Conservation (phyloP, 2,797 vertebrate species). For the Todus mexicanus region DNA sequence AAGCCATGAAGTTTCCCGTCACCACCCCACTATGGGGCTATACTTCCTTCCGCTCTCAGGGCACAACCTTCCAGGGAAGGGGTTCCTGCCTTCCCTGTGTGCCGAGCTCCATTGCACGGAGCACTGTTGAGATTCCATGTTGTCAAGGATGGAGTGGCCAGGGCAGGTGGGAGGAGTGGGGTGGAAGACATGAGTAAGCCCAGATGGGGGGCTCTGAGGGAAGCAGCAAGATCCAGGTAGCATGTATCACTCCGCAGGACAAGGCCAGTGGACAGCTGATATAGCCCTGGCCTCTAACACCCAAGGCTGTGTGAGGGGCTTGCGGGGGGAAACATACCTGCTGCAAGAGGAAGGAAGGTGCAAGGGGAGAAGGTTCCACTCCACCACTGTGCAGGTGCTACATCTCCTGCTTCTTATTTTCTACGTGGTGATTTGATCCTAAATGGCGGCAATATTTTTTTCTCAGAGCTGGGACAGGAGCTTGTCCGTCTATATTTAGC, state of each 20-base stretch:
- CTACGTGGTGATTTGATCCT: not conserved
- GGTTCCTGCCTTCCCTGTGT: not conserved
- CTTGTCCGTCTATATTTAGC: not conserved
- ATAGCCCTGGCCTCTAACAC: rapidly evolving
- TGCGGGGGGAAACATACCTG: rapidly evolving
- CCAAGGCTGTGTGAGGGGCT: not conserved
- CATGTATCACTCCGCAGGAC: not conserved
- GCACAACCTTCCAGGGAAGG: not conserved
- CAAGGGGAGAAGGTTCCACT: not conserved
- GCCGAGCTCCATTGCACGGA: not conserved
- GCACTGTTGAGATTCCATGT: not conserved
- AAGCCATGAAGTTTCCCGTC: not conserved
- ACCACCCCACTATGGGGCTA: rapidly evolving
- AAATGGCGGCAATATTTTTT: not conserved
- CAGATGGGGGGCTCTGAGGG: not conserved
- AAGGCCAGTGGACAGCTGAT: not conserved
- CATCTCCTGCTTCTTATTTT: not conserved
- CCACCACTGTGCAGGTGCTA: not conserved
- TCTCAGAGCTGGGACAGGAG: not conserved
- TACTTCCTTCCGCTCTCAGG: not conserved
- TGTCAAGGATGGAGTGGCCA: rapidly evolving
- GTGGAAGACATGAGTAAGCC: rapidly evolving
- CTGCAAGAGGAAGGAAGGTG: not conserved
- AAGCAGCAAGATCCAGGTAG: rapidly evolving
- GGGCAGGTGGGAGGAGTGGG: not conserved